These are phyloP conservation scores for Netelia fuscicornis DNA, from an alignment of 2,888 invertebrate species.

Conservation along the genomic window DNA sequence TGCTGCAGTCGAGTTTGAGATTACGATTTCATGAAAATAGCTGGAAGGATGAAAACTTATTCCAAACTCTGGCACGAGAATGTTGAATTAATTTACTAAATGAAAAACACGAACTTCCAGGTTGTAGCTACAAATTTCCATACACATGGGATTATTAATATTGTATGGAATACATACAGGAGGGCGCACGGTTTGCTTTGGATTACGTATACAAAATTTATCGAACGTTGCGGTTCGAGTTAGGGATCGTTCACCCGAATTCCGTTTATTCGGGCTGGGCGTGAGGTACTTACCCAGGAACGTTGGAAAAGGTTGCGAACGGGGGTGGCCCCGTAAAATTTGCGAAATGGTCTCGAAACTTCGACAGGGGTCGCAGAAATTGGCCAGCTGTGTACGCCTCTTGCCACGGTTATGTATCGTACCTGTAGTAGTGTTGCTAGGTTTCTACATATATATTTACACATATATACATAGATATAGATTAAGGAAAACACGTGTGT, in stretches of 20 bases:
- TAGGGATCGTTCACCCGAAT: slow-evolving; percentile 13
- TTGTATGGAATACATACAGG: no score
- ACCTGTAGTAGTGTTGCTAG: neutral
- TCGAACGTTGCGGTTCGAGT: neutral
- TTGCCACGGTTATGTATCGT: neutral
- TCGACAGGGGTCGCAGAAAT: slow-evolving; percentile 65
- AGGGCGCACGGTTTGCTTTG: no score
- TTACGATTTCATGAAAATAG: no score
- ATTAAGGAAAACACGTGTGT: neutral
- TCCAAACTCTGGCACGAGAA: no score
- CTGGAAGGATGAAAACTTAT: no score
- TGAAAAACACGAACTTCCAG: no score
- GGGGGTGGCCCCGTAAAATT: slow-evolving; percentile 51
- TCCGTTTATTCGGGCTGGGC: neutral
- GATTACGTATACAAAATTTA: neutral
- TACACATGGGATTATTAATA: no score
- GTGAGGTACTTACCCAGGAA: slow-evolving; percentile 13
- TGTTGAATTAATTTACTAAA: no score
- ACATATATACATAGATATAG: slow-evolving; percentile 1
- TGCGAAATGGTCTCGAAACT: slow-evolving; percentile 61
- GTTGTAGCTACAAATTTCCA: no score
- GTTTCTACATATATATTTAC: neutral
- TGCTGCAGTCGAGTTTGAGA: no score
- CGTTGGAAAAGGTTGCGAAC: slow-evolving; percentile 3
- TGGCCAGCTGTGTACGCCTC: slow-evolving; percentile 69